These are phyloP conservation scores for Lacerta bilineata DNA, from an alignment of 2,797 vertebrate genomes.

Conservation along the genomic window DNA sequence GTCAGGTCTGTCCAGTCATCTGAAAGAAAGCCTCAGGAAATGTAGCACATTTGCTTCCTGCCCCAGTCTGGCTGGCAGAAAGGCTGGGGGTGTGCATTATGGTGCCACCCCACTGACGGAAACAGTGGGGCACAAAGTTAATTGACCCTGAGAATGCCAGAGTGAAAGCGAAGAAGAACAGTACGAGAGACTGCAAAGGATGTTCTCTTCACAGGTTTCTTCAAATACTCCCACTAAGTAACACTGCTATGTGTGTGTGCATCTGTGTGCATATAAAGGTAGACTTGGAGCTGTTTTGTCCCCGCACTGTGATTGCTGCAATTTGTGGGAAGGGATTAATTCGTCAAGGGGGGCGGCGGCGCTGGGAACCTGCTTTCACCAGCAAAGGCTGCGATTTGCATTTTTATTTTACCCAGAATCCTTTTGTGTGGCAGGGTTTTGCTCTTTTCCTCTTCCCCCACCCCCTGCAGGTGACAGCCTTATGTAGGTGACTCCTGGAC, in stretches of 20 bases:
- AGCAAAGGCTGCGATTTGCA: not conserved
- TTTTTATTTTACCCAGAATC: slow-evolving; percentile 10
- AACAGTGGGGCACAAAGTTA: not conserved
- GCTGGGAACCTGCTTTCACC: not conserved
- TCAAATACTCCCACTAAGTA: not conserved
- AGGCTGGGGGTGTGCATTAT: not conserved
- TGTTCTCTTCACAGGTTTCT: not conserved
- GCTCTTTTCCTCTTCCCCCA: not conserved
- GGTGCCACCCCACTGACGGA: not conserved
- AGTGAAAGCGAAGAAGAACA: not conserved
- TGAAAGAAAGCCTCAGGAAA: not conserved
- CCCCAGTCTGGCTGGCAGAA: not conserved
- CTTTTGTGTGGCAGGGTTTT: not conserved
- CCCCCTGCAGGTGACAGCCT: not conserved
- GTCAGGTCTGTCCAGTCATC: not conserved
- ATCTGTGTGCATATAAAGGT: not conserved
- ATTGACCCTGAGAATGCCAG: not conserved
- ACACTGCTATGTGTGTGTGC: not conserved
- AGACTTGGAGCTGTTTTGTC: not conserved
- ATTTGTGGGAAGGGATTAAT: not conserved
- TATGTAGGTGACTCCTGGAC: slow-evolving; percentile 29
- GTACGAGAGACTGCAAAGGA: not conserved
- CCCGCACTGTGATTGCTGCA: not conserved
- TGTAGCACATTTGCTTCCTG: not conserved
- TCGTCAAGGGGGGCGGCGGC: no score